These are phyloP conservation scores for Spisula solida DNA, from an alignment of 2,888 invertebrate genomes.

Conservation along the genomic window DNA sequence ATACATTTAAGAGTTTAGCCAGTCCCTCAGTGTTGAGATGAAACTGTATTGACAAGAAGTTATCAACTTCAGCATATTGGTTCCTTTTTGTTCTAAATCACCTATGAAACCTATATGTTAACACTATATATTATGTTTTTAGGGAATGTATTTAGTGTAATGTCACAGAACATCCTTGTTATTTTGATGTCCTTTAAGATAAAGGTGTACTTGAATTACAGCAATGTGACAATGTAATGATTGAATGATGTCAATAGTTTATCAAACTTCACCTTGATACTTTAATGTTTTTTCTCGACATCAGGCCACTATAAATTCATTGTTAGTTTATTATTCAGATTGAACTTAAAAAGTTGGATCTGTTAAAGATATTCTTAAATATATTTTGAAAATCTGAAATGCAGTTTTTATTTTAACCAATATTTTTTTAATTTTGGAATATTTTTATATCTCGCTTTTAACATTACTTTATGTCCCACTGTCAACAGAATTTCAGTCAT, in stretches of 20 bases:
- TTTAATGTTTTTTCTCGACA: neutral
- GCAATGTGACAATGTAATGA: neutral
- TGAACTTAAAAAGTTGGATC: neutral
- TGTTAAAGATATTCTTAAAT: neutral
- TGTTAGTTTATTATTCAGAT: neutral
- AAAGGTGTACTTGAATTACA: neutral
- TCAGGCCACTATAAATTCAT: neutral
- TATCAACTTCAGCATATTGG: neutral
- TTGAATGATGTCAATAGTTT: conserved; percentile 2
- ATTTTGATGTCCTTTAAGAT: conserved; percentile 23
- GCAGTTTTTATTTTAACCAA: no score
- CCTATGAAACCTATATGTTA: neutral
- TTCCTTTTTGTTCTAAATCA: neutral
- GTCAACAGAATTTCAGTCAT: no score
- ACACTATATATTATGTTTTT: neutral
- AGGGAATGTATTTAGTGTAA: neutral
- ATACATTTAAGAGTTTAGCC: no score
- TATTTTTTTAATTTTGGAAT: no score
- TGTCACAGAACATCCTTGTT: conserved; percentile 15
- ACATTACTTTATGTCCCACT: no score
- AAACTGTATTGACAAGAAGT: neutral
- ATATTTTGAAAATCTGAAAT: no score
- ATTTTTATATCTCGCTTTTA: no score
- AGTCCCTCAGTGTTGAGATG: neutral
- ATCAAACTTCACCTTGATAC: conserved; percentile 16